phyloP scores from a whole-genome alignment of 2,888 invertebrate species.

The Helleia helle region DNA sequence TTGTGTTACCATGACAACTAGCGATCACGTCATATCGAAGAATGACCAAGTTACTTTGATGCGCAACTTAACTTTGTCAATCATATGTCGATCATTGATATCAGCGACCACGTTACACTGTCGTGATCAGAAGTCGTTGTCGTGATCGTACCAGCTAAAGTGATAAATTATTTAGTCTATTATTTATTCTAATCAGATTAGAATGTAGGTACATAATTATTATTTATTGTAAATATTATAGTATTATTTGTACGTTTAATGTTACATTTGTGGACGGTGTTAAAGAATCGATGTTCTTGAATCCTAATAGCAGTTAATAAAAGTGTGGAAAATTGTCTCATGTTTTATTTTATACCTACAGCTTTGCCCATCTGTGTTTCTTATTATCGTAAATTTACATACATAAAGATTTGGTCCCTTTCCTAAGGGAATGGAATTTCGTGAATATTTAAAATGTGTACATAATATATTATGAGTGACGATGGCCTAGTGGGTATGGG shows the following conservation, averaged over 20 bases:
- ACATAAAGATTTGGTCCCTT: no score
- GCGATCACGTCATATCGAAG: no score
- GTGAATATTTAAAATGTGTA: no score
- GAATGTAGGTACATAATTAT: slow-evolving; percentile 49
- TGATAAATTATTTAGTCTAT: slow-evolving; percentile 7
- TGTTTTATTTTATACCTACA: no score
- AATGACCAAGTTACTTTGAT: no score
- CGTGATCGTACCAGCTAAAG: background rate
- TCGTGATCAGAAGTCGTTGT: background rate
- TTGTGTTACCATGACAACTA: background rate
- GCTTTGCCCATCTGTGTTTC: no score
- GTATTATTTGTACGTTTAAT: slow-evolving; percentile 30
- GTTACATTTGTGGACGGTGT: slow-evolving; percentile 25
- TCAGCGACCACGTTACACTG: background rate
- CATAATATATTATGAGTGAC: no score
- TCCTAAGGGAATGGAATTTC: no score
- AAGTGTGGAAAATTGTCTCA: slow-evolving; percentile 42
- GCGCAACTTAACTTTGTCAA: no score
- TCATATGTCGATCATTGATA: no score
- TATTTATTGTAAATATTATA: slow-evolving; percentile 59
- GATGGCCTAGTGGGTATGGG: no score
- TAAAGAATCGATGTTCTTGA: slow-evolving; percentile 43
- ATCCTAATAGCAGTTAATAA: slow-evolving; percentile 47
- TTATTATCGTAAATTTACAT: no score
- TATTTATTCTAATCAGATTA: slow-evolving; percentile 40